These are phyloP conservation scores for Lampris megalopsis DNA, from an alignment of 2,113 vertebrate species.

Conservation along the genomic window DNA sequence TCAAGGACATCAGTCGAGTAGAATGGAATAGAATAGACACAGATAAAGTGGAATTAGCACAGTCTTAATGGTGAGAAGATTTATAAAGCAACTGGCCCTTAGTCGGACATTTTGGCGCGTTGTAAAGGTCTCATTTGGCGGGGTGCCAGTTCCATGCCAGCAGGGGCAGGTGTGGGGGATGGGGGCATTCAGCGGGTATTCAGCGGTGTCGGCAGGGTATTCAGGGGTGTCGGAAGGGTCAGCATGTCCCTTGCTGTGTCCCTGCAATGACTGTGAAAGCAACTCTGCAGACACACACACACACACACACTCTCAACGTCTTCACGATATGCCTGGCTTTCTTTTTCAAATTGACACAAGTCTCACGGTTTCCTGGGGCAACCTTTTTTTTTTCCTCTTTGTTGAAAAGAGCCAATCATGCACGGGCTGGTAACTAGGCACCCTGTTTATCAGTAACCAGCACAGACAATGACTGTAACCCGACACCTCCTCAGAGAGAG, in stretches of 20 bases:
- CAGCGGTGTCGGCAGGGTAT: constrained; percentile 58
- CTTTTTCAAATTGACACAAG: constrained; percentile 72
- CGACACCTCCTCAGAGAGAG: constrained; percentile 67
- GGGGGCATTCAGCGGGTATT: constrained; percentile 52
- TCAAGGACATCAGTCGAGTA: too few relatives aligned
- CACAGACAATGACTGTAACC: constrained; percentile 78
- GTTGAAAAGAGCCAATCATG: constrained; percentile 75
- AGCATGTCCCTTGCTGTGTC: constrained; percentile 51
- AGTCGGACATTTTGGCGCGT: neutral
- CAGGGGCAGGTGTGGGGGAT: constrained; percentile 23
- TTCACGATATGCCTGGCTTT: constrained; percentile 49
- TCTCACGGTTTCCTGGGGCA: constrained; percentile 69
- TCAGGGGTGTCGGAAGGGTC: constrained; percentile 42
- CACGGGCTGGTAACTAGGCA: constrained; percentile 75
- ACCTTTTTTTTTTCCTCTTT: constrained; percentile 54
- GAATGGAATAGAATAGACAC: neutral
- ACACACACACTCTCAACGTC: constrained; percentile 29
- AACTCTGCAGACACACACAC: neutral
- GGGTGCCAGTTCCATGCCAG: constrained; percentile 46
- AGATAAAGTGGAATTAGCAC: neutral
- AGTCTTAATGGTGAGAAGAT: constrained; percentile 24
- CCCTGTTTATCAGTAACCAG: constrained; percentile 82
- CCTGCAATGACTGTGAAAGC: constrained; percentile 12
- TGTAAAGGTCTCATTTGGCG: constrained; percentile 38
- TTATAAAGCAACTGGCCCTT: neutral